These are phyloP conservation scores for Diabrotica undecimpunctata DNA, from an alignment of 1,140 invertebrate genomes.

Conservation along the genomic window DNA sequence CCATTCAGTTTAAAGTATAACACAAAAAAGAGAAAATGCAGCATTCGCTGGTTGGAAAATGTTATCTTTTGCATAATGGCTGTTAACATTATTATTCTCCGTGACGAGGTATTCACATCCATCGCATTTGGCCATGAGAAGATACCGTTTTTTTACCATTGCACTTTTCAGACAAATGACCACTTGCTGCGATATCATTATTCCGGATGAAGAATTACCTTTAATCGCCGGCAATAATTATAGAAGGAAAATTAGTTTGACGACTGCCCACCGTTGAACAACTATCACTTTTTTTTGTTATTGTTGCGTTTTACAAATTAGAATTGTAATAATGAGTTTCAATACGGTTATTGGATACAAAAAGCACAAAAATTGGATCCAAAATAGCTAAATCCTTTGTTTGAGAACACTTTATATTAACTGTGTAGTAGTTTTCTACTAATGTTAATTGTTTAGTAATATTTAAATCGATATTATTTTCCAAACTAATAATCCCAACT, in stretches of 20 bases:
- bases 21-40: background rate
- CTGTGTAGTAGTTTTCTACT: too few species aligned
- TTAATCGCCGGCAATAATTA: background rate
- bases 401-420: too few species aligned
- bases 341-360: background rate
- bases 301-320: too few species aligned
- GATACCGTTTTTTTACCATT: conserved; percentile 20
- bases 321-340: too few species aligned
- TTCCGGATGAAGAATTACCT: background rate
- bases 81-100: conserved; percentile 9
- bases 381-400: too few species aligned
- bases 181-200: conserved; percentile 6
- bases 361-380: too few species aligned
- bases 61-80: conserved; percentile 6
- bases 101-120: conserved; percentile 10
- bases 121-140: conserved; percentile 15
- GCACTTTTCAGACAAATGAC: conserved; percentile 15
- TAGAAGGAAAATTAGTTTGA: background rate
- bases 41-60: conserved; percentile 1
- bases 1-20: too few species aligned
- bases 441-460: too few species aligned
- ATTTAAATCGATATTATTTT: too few species aligned
- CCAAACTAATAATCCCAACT: too few species aligned
- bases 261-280: background rate
- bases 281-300: background rate